Evolutionary conservation across 2,113 vertebrate genomes (phyloP).

Genomic region (Petaurus breviceps): DNA sequence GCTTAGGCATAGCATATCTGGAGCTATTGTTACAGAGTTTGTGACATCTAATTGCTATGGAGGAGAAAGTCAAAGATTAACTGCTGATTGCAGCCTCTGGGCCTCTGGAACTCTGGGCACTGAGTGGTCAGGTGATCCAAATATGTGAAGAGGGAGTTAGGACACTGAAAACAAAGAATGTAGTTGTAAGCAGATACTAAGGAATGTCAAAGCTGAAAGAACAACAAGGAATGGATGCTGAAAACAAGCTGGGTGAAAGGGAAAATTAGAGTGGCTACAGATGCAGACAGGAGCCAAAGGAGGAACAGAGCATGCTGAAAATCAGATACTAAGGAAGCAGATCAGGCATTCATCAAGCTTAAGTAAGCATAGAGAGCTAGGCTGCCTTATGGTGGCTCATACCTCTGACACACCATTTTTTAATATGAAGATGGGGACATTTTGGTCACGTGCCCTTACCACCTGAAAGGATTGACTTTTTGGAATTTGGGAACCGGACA

Average conservation of each 20-base stretch:
- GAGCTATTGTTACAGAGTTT: not conserved
- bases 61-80: not conserved
- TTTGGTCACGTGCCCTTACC: not conserved
- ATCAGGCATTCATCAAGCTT: not conserved
- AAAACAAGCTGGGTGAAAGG: not conserved
- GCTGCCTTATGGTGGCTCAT: not conserved
- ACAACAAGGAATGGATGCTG: not conserved
- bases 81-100: not conserved
- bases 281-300: not conserved
- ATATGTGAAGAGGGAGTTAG: not conserved
- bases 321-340: not conserved
- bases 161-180: not conserved
- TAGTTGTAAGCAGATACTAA: not conserved
- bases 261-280: not conserved
- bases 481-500: not conserved
- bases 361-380: not conserved
- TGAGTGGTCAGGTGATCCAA: not conserved
- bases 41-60: not conserved
- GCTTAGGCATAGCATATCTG: not conserved
- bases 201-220: not conserved
- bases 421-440: not conserved
- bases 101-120: not conserved
- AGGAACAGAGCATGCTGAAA: not conserved
- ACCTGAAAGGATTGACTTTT: not conserved
- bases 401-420: not conserved